phyloP scores from a whole-genome alignment of 1,140 invertebrate genomes.

The Daktulosphaira vitifoliae region DNA sequence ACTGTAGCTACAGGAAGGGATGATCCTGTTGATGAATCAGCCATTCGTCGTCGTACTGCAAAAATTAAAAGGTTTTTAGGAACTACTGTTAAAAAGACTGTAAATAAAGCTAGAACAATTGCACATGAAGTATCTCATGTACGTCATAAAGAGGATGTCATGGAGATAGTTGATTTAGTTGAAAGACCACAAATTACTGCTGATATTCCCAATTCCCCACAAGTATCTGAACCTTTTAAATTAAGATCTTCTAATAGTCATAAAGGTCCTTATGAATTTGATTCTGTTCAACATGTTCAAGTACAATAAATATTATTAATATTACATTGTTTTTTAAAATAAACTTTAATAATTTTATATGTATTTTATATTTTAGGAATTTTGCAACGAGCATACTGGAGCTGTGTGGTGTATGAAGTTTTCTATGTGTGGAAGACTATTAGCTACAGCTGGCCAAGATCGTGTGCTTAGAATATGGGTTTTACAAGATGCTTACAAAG shows the following conservation, averaged over 20 bases:
- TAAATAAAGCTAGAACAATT: slow-evolving; percentile 81
- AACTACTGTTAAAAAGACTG: slow-evolving; percentile 75
- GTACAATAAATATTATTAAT: slow-evolving; percentile 39
- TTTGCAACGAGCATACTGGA: slow-evolving; percentile 74
- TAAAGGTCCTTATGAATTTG: slow-evolving; percentile 93
- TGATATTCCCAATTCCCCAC: slow-evolving; percentile 21
- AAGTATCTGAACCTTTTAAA: slow-evolving; percentile 73
- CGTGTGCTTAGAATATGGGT: slow-evolving; percentile 89
- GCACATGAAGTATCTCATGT: slow-evolving; percentile 73
- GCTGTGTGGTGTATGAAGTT: slow-evolving; percentile 99
- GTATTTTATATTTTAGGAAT: slow-evolving; percentile 50
- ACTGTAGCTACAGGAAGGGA: slow-evolving; percentile 51
- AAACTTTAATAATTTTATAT: background rate
- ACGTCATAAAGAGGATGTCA: slow-evolving; percentile 72
- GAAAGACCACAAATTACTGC: slow-evolving; percentile 40
- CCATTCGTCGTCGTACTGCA: slow-evolving; percentile 50
- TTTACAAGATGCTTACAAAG: slow-evolving; percentile 71
- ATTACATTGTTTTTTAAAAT: background rate
- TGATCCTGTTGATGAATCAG: slow-evolving; percentile 42
- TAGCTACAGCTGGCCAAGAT: slow-evolving; percentile 95
- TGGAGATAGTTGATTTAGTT: slow-evolving; percentile 76
- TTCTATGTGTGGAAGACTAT: slow-evolving; percentile 80
- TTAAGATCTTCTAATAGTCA: slow-evolving; percentile 88
- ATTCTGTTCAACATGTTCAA: slow-evolving; percentile 63
- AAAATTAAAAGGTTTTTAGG: slow-evolving; percentile 78